These are phyloP conservation scores for Notamacropus eugenii DNA, from an alignment of 2,797 vertebrate genomes.

Conservation along the genomic window DNA sequence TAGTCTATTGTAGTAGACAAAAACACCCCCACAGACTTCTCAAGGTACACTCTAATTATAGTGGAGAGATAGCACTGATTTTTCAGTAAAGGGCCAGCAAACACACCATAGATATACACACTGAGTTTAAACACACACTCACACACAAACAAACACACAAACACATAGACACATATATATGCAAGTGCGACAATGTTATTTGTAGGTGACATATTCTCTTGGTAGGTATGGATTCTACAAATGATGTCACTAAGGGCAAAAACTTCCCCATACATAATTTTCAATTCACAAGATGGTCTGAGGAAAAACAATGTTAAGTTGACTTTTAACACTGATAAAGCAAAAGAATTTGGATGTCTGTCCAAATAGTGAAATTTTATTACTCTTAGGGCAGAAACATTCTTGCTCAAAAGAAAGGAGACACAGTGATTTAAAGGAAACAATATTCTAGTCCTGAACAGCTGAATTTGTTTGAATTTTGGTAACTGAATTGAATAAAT, in stretches of 20 bases:
- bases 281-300: neutral
- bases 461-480: constrained; percentile 71
- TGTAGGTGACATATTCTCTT: neutral
- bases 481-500: constrained; percentile 74
- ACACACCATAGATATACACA: neutral
- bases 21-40: neutral
- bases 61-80: neutral
- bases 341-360: neutral
- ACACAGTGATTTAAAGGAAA: constrained; percentile 25
- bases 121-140: neutral
- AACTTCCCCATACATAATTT: neutral
- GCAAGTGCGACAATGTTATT: neutral
- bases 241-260: neutral
- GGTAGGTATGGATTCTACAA: neutral
- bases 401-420: neutral
- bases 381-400: constrained; percentile 18
- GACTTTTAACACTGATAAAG: constrained; percentile 5
- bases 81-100: neutral
- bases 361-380: constrained; percentile 20
- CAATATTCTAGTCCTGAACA: constrained; percentile 68
- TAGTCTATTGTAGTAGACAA: neutral
- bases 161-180: neutral
- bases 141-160: neutral
- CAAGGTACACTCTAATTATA: neutral
- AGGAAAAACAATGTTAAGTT: neutral